These are phyloP conservation scores for Zingel zingel DNA, from an alignment of 2,113 vertebrate genomes.

Conservation along the genomic window DNA sequence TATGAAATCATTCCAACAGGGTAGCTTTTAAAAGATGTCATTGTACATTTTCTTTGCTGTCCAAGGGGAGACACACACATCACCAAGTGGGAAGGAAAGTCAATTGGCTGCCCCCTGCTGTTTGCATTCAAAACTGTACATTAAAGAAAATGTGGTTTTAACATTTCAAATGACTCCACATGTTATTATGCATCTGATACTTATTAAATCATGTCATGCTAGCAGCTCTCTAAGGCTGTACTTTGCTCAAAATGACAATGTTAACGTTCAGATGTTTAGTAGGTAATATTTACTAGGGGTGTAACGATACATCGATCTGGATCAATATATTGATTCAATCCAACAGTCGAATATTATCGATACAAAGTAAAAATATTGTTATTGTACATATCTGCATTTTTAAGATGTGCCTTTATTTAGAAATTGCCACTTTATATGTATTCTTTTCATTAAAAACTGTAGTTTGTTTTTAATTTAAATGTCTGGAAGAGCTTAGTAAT, in stretches of 20 bases:
- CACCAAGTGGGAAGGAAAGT: neutral
- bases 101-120: slow-evolving; percentile 7
- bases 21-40: slow-evolving; percentile 65
- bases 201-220: neutral
- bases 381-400: too few species aligned
- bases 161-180: neutral
- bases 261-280: neutral
- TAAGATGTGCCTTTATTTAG: too few species aligned
- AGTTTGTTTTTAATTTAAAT: too few species aligned
- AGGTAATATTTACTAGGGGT: neutral
- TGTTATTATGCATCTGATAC: neutral
- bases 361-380: too few species aligned
- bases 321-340: too few species aligned
- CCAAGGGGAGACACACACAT: slow-evolving; percentile 3
- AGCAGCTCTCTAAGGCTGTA: neutral
- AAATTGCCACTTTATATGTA: too few species aligned
- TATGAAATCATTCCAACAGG: slow-evolving; percentile 64
- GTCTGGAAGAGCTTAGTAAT: too few species aligned
- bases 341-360: too few species aligned
- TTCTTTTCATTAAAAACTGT: too few species aligned
- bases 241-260: neutral
- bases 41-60: slow-evolving; percentile 54
- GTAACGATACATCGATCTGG: too few species aligned
- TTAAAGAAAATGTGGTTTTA: neutral
- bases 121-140: neutral